Evolutionary conservation across 2,888 invertebrate genomes (phyloP).

Genomic region (Zaprionus obscuricornis): DNA sequence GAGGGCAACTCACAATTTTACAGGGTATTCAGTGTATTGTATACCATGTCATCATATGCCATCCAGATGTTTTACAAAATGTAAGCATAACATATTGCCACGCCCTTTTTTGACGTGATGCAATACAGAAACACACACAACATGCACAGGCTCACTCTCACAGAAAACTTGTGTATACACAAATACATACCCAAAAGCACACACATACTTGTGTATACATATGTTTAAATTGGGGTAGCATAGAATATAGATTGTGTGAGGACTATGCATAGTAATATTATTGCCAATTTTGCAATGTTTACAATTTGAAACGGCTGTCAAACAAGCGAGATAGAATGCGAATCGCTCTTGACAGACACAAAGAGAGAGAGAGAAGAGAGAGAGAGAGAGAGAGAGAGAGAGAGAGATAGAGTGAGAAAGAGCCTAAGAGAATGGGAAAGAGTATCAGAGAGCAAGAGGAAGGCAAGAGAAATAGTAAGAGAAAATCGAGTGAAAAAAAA

Average conservation of each 20-base stretch:
- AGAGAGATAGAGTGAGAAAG: background rate
- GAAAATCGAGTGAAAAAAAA: constrained; percentile 59
- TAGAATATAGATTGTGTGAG: background rate
- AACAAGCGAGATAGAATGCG: background rate
- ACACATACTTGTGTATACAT: background rate
- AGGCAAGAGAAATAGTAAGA: no score
- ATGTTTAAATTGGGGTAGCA: background rate
- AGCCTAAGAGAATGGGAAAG: background rate
- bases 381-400: background rate
- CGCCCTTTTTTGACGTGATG: constrained; percentile 9
- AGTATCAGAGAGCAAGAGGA: background rate
- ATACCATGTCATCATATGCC: background rate
- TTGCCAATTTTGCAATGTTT: constrained; percentile 70
- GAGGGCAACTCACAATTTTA: no score
- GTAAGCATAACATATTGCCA: constrained; percentile 18
- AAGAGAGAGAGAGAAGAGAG: background rate
- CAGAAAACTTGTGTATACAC: background rate
- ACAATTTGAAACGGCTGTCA: constrained; percentile 58
- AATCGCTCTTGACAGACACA: no score
- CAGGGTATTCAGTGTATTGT: no score
- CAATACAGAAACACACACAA: no score
- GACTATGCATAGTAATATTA: constrained; percentile 50
- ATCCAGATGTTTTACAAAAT: constrained; percentile 6
- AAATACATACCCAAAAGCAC: no score
- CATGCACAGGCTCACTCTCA: background rate